phyloP scores from a whole-genome alignment of 2,113 vertebrate genomes.

The Varanus komodoensis region DNA sequence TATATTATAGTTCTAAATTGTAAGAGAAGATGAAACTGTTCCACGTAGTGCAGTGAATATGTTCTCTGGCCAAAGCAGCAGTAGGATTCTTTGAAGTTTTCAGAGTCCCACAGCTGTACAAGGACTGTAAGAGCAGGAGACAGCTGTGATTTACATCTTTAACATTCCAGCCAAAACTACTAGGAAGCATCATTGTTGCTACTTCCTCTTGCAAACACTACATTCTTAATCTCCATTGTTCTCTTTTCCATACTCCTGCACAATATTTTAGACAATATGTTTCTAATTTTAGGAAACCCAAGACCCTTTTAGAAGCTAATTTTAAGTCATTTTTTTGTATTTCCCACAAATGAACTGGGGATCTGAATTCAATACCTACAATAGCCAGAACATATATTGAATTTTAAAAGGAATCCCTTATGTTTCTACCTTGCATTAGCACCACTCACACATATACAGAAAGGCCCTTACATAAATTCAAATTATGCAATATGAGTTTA shows the following conservation, averaged over 20 bases:
- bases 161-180: slow-evolving; percentile 17
- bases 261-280: slow-evolving; percentile 1
- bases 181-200: background rate
- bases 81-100: background rate
- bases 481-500: background rate
- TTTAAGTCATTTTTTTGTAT: background rate
- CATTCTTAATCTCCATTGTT: slow-evolving; percentile 26
- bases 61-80: background rate
- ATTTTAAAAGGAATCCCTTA: background rate
- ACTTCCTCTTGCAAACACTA: slow-evolving; percentile 19
- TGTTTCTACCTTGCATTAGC: background rate
- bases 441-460: background rate
- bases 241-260: slow-evolving; percentile 14
- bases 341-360: background rate
- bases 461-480: background rate
- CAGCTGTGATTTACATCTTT: slow-evolving; percentile 16
- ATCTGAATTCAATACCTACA: background rate
- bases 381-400: background rate
- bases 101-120: background rate
- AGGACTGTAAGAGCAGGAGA: background rate
- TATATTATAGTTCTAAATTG: background rate
- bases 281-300: slow-evolving; percentile 39
- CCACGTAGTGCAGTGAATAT: background rate
- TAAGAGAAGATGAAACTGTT: background rate
- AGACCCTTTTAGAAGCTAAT: slow-evolving; percentile 7